These are phyloP conservation scores for Zaprionus nigranus DNA, from an alignment of 1,140 invertebrate genomes.

Conservation along the genomic window DNA sequence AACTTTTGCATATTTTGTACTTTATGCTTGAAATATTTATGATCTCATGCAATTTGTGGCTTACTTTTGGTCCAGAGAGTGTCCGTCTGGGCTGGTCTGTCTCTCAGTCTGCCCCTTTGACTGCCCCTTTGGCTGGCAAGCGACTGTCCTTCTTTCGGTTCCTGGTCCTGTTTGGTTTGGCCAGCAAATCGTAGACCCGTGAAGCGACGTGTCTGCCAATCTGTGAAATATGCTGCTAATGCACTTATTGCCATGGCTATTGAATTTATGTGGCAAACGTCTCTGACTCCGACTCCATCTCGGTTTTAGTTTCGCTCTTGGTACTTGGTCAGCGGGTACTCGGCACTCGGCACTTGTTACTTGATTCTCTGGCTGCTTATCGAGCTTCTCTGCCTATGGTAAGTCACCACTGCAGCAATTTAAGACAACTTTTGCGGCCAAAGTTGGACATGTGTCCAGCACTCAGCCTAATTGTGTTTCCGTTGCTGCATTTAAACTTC, in stretches of 20 bases:
- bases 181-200: constrained; percentile 51
- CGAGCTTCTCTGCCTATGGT: constrained; percentile 16
- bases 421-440: constrained; percentile 51
- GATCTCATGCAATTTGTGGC: constrained; percentile 83
- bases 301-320: not conserved
- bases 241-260: constrained; percentile 80
- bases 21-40: constrained; percentile 83
- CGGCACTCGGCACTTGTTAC: not conserved
- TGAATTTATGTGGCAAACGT: constrained; percentile 77
- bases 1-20: constrained; percentile 83
- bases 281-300: constrained; percentile 38
- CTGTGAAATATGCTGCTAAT: constrained; percentile 83
- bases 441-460: constrained; percentile 36
- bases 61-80: constrained; percentile 72
- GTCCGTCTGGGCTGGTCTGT: constrained; percentile 37
- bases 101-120: constrained; percentile 8
- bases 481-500: constrained; percentile 38
- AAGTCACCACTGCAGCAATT: constrained; percentile 50
- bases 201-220: constrained; percentile 78
- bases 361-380: not conserved
- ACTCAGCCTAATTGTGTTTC: constrained; percentile 74
- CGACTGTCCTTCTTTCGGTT: constrained; percentile 7
- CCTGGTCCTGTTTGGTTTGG: constrained; percentile 30
- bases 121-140: constrained; percentile 7
- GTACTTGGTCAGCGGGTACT: not conserved